Evolutionary conservation across 2,113 vertebrate species (phyloP).

Genomic region (Rhipidura dahli): DNA sequence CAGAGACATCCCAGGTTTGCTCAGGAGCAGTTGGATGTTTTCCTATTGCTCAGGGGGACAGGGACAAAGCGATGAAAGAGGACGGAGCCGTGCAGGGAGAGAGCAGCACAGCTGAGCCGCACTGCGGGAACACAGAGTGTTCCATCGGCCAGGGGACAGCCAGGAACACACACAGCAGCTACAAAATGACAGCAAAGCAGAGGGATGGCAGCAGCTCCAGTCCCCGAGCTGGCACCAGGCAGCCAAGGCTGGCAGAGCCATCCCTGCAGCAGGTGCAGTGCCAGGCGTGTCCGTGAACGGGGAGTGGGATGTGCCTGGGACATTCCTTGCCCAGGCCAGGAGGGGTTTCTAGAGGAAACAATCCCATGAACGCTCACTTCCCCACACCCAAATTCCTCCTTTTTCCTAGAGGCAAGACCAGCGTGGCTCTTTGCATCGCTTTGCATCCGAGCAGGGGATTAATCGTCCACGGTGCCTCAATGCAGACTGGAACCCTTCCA

Average conservation of each 20-base stretch:
- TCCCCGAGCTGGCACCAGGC: neutral
- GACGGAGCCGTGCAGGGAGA: neutral
- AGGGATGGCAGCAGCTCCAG: neutral
- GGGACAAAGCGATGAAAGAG: neutral
- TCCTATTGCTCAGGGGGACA: neutral
- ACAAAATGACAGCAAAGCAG: neutral
- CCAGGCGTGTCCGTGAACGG: accelerated
- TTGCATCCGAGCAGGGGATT: conserved; percentile 41
- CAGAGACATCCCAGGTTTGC: neutral
- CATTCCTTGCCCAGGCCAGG: neutral
- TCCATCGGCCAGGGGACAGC: neutral
- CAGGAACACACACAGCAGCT: neutral
- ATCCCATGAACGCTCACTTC: neutral
- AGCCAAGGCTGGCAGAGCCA: neutral
- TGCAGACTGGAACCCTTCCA: conserved; percentile 21
- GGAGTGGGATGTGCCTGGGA: neutral
- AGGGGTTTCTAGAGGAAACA: neutral
- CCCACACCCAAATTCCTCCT: neutral
- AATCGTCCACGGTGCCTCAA: neutral
- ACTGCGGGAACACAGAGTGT: accelerated
- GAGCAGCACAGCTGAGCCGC: accelerated
- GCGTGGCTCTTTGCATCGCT: neutral
- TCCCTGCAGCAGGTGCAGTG: neutral
- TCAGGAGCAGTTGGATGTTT: neutral
- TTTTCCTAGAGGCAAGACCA: neutral